Evolutionary conservation across 1,140 invertebrate species (phyloP).

Genomic region (Zaprionus ghesquierei): DNA sequence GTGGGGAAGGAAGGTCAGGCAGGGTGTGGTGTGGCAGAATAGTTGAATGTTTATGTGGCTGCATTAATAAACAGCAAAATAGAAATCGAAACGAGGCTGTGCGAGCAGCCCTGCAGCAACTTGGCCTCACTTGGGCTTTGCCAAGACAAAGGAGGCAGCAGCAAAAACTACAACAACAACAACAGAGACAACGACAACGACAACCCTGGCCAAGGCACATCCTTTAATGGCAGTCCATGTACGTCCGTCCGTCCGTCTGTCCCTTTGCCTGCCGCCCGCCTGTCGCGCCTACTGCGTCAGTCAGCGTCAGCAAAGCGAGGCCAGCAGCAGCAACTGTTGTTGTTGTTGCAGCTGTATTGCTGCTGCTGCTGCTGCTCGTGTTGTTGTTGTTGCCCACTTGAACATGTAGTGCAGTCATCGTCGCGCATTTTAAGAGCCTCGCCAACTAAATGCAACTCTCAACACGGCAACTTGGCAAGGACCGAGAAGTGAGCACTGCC

Average conservation of each 20-base stretch:
- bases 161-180: conserved; percentile 4
- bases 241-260: conserved; percentile 12
- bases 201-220: conserved; percentile 49
- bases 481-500: conserved; percentile 44
- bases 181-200: conserved; percentile 9
- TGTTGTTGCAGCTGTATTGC: conserved; percentile 10
- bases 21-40: conserved; percentile 9
- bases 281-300: conserved; percentile 41
- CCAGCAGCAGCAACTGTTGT: conserved; percentile 22
- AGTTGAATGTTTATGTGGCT: conserved; percentile 48
- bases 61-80: conserved; percentile 72
- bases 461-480: conserved; percentile 54
- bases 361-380: conserved; percentile 11
- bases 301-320: conserved; percentile 37
- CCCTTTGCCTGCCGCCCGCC: conserved; percentile 22
- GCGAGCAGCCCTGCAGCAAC: conserved; percentile 37
- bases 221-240: conserved; percentile 67
- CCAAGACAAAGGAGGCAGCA: conserved; percentile 34
- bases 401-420: conserved; percentile 73
- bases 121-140: conserved; percentile 43
- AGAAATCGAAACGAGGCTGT: conserved; percentile 69
- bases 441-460: conserved; percentile 75
- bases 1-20: neutral
- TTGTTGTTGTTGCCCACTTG: conserved; percentile 61
- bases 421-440: conserved; percentile 61